phyloP scores from a whole-genome alignment of 53 echinoderm and acorn worm species.

The Echinometra lucunter region DNA sequence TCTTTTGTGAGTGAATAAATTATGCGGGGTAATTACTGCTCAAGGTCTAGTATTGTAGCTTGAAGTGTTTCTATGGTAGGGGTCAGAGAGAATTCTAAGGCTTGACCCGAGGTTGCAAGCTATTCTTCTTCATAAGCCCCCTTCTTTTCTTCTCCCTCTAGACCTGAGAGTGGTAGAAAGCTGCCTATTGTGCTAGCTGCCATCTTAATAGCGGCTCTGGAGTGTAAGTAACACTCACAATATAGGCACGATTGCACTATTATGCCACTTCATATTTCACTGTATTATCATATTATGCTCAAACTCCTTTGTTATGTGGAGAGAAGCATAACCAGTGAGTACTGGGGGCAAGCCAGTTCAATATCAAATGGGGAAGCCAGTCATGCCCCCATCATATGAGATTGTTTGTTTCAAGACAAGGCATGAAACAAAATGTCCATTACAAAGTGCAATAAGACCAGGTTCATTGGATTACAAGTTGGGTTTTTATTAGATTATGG shows the following conservation, averaged over 20 bases:
- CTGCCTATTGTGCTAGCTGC: slow-evolving; percentile 60
- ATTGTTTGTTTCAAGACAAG: neutral
- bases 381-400: neutral
- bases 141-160: slow-evolving; percentile 56
- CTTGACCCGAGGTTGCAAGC: slow-evolving; percentile 50
- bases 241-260: slow-evolving; percentile 39
- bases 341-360: slow-evolving; percentile 6
- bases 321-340: slow-evolving; percentile 25
- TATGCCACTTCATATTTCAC: slow-evolving; percentile 57
- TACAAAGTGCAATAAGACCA: slow-evolving; percentile 29
- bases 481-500: slow-evolving; percentile 19
- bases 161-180: slow-evolving; percentile 44
- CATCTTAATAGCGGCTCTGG: slow-evolving; percentile 56
- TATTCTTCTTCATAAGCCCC: slow-evolving; percentile 63
- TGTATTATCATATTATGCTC: slow-evolving; percentile 64
- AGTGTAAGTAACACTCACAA: slow-evolving; percentile 64
- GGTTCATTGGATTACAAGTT: neutral
- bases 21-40: slow-evolving; percentile 58
- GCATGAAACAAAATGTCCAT: slow-evolving; percentile 20
- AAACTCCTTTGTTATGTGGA: slow-evolving; percentile 2
- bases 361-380: neutral
- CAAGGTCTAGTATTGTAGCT: slow-evolving; percentile 57
- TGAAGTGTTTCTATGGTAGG: slow-evolving; percentile 43
- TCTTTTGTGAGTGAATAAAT: slow-evolving; percentile 64
- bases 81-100: slow-evolving; percentile 56